Base-by-base conservation (phyloP, 2,113 vertebrate genomes). In the Okapia johnstoni region DNA sequence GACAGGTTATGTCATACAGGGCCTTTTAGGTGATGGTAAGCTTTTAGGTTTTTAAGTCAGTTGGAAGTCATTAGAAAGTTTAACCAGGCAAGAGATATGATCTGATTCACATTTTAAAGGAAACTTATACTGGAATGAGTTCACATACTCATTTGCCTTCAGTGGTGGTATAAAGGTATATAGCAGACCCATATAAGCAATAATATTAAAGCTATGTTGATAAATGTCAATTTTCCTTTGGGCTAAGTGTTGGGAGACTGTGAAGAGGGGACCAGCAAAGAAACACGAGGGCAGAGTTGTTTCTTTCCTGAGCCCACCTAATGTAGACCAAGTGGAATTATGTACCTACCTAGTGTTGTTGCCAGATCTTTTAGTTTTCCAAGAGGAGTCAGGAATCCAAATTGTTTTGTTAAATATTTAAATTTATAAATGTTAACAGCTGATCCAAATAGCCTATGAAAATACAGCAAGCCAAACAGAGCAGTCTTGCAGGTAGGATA, bases 81-180 rank as follows among this genome's bases (percentile, higher is more conserved):
- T 92, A 80, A 88, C 52, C 23, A 46, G 48, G 43, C 15, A 33
- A 93, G 7, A 52, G 28, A 83, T 43, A 21, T 14, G 19, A 70
- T 81, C 30, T 88, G 63, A 88, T 83, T 96, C 55, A 96, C 26
- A 52, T 88, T 96, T 96, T 85, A 46, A 55, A 93, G 52, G 30
- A 19, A 96, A 76, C 30, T 95, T 96, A 13, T 48, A 48, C 13
- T 30, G 25, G 61, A 85, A 66, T 19, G 23, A 28, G 15, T 66
- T 97, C 70, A 92, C 55, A 83, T 76, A 66, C 70, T 91, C 30
- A 15, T 36, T 95, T 85, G 25, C 66, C 76, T 85, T 91, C 16
- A 66, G 0, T 83, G 84, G 14, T 55, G 21, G 25, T 3, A 12
- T 89, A 52, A 89, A 92, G 58, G 21, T 40, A 30, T 63, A 19